Base-by-base conservation (phyloP, 2,888 invertebrate genomes). In the Eupithecia pulchellata region DNA sequence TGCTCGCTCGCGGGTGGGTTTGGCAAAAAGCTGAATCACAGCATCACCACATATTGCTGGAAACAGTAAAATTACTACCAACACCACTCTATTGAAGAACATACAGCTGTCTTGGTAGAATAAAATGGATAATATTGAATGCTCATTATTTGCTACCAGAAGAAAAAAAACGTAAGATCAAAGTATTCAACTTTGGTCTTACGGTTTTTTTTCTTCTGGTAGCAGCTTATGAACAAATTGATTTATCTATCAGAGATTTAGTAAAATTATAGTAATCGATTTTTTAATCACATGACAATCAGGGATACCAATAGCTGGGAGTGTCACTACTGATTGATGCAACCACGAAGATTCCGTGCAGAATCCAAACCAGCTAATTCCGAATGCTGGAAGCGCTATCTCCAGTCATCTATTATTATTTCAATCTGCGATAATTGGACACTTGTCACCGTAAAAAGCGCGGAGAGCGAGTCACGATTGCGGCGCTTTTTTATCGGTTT, bases 381-480 rank as follows among this genome's bases (percentile, higher is more conserved):
- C 84, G 88, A 85, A 89, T 90, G 87, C 91, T 84, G 86, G 78
- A 80, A 82, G 84, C 87, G 87, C 82, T 82, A 82, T 81, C 80
- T 77, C 75, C 75, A 76, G 78, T 81, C 80, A 82, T 87, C 89
- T 89, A 90, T 91, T 91, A 91, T 92, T 91, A 91, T 90, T 91
- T 90, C 91, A 90, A 91, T 92, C 90, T 87, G 82, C 86, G 86
- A 88, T 92, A 92, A 91, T 92, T 91, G 92, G 91, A 90, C 89
- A 89, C 86, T 90, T 88, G 90, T 91, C 89, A 84, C 87, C 83
- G 84, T 89, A 89, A 89, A 89, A 89, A 89, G 88, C 84, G 81
- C 80, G 82, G 82, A 78, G 78, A 81, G 81, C 82, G 78, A 85
- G 84, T 84, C 84, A 84, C 84, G 87, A 82, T 76, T 77, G 86